Evolutionary conservation across 2,113 vertebrate species (phyloP).

Genomic region (Rhizomys pruinosus): DNA sequence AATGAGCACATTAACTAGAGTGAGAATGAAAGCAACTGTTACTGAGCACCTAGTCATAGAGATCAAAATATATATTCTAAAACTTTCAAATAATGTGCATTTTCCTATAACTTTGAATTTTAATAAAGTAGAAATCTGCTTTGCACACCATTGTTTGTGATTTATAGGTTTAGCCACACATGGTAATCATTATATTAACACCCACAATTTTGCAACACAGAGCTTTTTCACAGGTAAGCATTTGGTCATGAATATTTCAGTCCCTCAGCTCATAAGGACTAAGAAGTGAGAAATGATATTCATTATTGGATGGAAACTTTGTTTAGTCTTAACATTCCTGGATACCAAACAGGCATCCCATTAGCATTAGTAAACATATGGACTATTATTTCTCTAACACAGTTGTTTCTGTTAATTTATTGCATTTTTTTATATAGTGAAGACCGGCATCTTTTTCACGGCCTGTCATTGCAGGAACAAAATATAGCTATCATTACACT

Average conservation of each 20-base stretch:
- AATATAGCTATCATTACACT: conserved; percentile 62
- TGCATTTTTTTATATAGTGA: conserved; percentile 76
- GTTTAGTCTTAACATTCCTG: conserved; percentile 58
- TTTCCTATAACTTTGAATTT: background rate
- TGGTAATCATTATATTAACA: conserved; percentile 53
- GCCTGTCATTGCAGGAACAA: conserved; percentile 67
- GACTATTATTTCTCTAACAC: conserved; percentile 71
- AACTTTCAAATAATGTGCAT: background rate
- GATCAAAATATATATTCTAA: background rate
- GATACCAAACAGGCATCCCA: conserved; percentile 41
- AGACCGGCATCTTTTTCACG: conserved; percentile 69
- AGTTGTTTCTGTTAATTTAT: conserved; percentile 73
- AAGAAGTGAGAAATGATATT: conserved; percentile 64
- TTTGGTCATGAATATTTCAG: conserved; percentile 72
- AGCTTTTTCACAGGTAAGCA: conserved; percentile 63
- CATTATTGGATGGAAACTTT: conserved; percentile 56
- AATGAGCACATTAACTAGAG: background rate
- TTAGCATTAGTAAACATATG: conserved; percentile 71
- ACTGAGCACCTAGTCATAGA: background rate
- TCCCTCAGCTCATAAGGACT: conserved; percentile 2
- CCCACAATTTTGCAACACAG: conserved; percentile 31
- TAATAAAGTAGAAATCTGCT: conserved; percentile 26
- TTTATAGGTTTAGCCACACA: conserved; percentile 50
- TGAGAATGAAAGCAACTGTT: background rate
- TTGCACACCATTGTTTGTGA: conserved; percentile 45